Evolutionary conservation across 1,140 invertebrate species (phyloP), one percentile per base, ranked within the genome.

Genomic region (Rhopalosiphum maidis): DNA sequence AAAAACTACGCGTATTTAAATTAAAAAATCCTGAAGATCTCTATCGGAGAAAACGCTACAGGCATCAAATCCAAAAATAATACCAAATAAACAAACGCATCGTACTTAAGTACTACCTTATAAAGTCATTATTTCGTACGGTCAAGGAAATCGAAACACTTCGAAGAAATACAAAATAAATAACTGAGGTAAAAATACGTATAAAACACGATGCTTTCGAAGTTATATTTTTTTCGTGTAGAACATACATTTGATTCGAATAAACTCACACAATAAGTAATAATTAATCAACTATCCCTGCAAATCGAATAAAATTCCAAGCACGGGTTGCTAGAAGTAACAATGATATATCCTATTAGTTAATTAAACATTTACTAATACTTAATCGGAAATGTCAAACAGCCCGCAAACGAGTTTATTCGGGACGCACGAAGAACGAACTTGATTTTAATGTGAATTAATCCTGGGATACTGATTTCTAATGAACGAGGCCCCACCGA

Each of bases 311-410:
- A 46, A 25, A 41, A 46, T 86, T 46, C 9, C 8, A 86, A 86
- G 60, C 30, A 46, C 11, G 11, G 83, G 9, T 41, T 85, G 9
- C 23, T 43, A 85, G 85, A 46, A 30, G 25, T 5, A 87, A 87
- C 46, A 48, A 46, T 87, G 48, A 89, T 35, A 51, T 21, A 55
- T 55, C 22, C 88, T 37, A 89, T 89, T 89, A 89, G 88, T 55
- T 89, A 89, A 55, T 89, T 55, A 54, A 55, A 89, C 11, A 89
- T 55, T 89, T 89, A 15, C 48, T 54, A 55, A 22, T 54, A 89
- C 87, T 18, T 22, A 88, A 88, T 51, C n/a, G 35, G 7, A 41
- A 35, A 48, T 35, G 46, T 88, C 85, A 86, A 46, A 86, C 18
- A 18, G 8, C 21, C 18, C 18, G 15, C 85, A 30, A 48, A 54